phyloP scores from a whole-genome alignment of 1,140 invertebrate genomes.

The Drosophila micromelanica region DNA sequence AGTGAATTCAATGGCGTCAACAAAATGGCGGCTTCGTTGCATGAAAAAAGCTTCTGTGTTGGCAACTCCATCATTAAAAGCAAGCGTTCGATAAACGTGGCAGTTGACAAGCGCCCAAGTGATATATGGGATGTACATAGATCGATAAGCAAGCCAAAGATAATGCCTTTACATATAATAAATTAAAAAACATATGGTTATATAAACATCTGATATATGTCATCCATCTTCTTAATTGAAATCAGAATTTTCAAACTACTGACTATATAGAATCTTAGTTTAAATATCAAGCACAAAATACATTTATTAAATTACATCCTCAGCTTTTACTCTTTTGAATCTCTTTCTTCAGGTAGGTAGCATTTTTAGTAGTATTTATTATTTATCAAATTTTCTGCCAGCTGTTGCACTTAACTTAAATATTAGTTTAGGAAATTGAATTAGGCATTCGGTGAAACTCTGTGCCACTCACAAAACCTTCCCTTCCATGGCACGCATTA shows the following conservation, averaged over 20 bases:
- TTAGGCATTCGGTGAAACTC: conserved; percentile 50
- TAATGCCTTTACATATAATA: not conserved
- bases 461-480: not conserved
- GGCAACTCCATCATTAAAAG: conserved; percentile 23
- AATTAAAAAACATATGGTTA: not conserved
- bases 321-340: too few relatives aligned
- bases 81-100: conserved; percentile 21
- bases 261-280: too few relatives aligned
- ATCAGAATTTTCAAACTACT: too few relatives aligned
- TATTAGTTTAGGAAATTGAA: conserved; percentile 60
- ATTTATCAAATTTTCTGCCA: not conserved
- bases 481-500: not conserved
- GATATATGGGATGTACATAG: conserved; percentile 22
- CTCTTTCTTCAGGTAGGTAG: too few relatives aligned
- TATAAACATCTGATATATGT: too few relatives aligned
- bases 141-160: conserved; percentile 8
- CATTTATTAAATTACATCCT: not conserved
- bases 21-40: conserved; percentile 17
- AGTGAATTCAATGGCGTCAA: conserved; percentile 60
- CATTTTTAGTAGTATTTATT: not conserved
- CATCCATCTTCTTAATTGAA: too few relatives aligned
- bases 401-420: conserved; percentile 30
- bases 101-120: conserved; percentile 21
- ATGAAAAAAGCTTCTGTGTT: conserved; percentile 22
- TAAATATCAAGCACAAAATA: not conserved